Evolutionary conservation across 2,888 invertebrate genomes (phyloP).

Genomic region (Empis livida): DNA sequence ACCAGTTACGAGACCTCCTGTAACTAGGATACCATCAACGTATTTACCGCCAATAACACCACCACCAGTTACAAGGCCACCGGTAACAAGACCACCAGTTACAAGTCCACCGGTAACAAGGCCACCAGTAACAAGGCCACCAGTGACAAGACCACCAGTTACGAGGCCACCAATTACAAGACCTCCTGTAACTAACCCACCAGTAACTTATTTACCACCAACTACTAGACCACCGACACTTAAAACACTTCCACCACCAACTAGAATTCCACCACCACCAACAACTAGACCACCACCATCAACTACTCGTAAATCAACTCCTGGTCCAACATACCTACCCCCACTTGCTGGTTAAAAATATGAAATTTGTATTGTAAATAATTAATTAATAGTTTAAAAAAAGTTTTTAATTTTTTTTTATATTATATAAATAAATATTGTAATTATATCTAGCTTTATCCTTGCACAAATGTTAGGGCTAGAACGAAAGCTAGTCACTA

Average conservation of each 20-base stretch:
- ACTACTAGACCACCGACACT: slow-evolving; percentile 11
- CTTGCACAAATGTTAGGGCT: too few species aligned
- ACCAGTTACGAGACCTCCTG: neutral
- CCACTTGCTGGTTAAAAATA: neutral
- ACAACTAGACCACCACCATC: slow-evolving; percentile 1
- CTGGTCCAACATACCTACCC: neutral
- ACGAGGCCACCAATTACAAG: slow-evolving; percentile 5
- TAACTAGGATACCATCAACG: too few species aligned
- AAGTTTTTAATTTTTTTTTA: neutral
- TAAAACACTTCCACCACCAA: slow-evolving; percentile 3
- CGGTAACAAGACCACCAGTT: too few species aligned
- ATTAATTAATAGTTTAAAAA: neutral
- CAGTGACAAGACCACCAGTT: slow-evolving; percentile 5
- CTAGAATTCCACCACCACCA: slow-evolving; percentile 8
- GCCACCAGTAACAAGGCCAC: neutral
- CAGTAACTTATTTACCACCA: slow-evolving; percentile 11
- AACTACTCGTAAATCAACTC: neutral
- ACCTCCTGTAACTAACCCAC: slow-evolving; percentile 15
- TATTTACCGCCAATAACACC: neutral
- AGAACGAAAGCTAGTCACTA: too few species aligned
- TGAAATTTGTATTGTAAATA: too few species aligned
- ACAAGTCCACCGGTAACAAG: neutral
- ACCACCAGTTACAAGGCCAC: neutral
- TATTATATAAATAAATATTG: neutral
- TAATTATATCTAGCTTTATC: neutral